Evolutionary conservation across 2,113 vertebrate genomes (phyloP).

Genomic region (Azemiops feae): DNA sequence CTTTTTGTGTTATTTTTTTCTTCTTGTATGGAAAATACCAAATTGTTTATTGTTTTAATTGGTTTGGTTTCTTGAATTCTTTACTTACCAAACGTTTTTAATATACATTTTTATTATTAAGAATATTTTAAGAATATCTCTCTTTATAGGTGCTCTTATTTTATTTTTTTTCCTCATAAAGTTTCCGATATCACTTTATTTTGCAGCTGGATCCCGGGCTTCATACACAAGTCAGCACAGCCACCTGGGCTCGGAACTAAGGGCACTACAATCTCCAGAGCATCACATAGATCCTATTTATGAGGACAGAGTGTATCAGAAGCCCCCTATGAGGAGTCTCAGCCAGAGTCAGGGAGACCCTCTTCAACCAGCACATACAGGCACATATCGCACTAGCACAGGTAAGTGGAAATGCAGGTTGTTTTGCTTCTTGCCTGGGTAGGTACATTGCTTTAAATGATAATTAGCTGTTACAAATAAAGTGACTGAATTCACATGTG

Average conservation of each 20-base stretch:
- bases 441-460: neutral
- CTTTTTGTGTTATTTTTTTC: slow-evolving; percentile 17
- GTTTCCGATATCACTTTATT: slow-evolving; percentile 6
- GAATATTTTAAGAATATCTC: no score
- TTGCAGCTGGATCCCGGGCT: slow-evolving; percentile 85
- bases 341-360: slow-evolving; percentile 95
- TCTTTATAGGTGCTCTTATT: neutral
- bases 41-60: neutral
- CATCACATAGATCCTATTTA: slow-evolving; percentile 98
- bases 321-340: slow-evolving; percentile 94
- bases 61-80: neutral
- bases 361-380: slow-evolving; percentile 80
- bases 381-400: slow-evolving; percentile 92
- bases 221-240: slow-evolving; percentile 96
- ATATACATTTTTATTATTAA: neutral
- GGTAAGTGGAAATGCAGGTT: slow-evolving; percentile 72
- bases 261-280: slow-evolving; percentile 94
- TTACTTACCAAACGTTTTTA: neutral
- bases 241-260: slow-evolving; percentile 91
- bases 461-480: slow-evolving; percentile 20
- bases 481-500: slow-evolving; percentile 7
- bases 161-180: neutral
- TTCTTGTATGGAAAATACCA: slow-evolving; percentile 34
- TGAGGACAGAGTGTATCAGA: slow-evolving; percentile 96
- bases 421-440: neutral